phyloP scores from a whole-genome alignment of 2,888 invertebrate species.

The Drosophila maculinotata region DNA sequence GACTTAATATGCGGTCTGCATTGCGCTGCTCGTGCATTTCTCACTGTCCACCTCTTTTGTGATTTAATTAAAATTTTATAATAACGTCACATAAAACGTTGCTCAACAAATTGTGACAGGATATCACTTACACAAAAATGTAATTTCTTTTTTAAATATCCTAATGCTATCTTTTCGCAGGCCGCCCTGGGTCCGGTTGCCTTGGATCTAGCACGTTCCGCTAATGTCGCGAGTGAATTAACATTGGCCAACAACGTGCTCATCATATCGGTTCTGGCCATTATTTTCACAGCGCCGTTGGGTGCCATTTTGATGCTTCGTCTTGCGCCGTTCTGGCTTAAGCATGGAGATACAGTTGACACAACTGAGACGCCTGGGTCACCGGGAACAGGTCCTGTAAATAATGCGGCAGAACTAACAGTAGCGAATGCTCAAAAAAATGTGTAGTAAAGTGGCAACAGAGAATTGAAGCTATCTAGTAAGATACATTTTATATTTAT shows the following conservation, averaged over 20 bases:
- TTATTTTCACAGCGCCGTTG: conserved; percentile 87
- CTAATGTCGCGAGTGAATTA: conserved; percentile 65
- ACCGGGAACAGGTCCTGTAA: neutral
- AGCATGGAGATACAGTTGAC: conserved; percentile 62
- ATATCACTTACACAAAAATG: conserved; percentile 66
- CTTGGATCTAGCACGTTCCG: conserved; percentile 86
- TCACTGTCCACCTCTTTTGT: conserved; percentile 54
- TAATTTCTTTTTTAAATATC: conserved; percentile 1
- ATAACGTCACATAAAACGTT: conserved; percentile 40
- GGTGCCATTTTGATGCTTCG: conserved; percentile 85
- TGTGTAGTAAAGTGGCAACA: conserved; percentile 2
- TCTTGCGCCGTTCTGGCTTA: conserved; percentile 84
- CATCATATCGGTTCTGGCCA: conserved; percentile 86
- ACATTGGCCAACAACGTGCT: conserved; percentile 85
- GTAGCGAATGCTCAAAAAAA: conserved; percentile 31
- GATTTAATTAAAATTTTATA: conserved; percentile 65
- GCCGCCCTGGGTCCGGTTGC: conserved; percentile 89
- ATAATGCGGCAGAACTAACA: conserved; percentile 17
- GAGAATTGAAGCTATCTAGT: neutral
- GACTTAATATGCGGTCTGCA: conserved; percentile 75
- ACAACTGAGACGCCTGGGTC: conserved; percentile 31
- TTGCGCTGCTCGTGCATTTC: conserved; percentile 38
- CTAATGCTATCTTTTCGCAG: conserved; percentile 81
- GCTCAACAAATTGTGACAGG: conserved; percentile 12
- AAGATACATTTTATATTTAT: neutral